phyloP scores from a whole-genome alignment of 2,113 vertebrate species.

The Pseudonaja textilis region DNA sequence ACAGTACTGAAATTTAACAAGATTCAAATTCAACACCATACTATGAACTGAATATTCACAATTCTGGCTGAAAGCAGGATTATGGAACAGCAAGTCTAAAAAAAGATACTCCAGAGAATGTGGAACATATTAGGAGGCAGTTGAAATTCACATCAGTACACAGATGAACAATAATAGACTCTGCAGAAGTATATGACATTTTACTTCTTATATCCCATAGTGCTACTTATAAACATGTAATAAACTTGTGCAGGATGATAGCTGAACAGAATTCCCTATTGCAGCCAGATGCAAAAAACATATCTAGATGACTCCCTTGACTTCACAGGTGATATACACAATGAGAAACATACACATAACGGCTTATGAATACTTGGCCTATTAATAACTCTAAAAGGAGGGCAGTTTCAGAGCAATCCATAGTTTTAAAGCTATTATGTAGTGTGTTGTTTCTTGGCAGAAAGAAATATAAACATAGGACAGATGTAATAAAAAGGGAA shows the following conservation, averaged over 20 bases:
- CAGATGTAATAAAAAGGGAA: neutral
- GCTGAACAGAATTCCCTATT: neutral
- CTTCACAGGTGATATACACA: neutral
- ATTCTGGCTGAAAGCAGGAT: neutral
- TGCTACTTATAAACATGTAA: neutral
- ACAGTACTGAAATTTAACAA: neutral
- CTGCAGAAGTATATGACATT: neutral
- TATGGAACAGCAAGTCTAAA: neutral
- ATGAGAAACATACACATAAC: neutral
- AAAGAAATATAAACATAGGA: neutral
- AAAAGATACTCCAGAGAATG: neutral
- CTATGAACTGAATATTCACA: neutral
- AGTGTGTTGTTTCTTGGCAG: neutral
- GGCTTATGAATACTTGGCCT: neutral
- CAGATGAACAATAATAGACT: neutral
- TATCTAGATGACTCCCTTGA: neutral
- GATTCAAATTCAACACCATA: neutral
- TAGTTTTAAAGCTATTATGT: neutral
- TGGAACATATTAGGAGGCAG: neutral
- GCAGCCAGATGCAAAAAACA: neutral
- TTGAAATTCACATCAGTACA: neutral
- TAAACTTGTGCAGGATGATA: neutral
- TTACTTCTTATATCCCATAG: neutral
- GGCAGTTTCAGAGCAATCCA: neutral
- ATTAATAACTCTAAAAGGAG: neutral